phyloP scores from a whole-genome alignment of 2,888 invertebrate genomes.

The Metalampra italica region DNA sequence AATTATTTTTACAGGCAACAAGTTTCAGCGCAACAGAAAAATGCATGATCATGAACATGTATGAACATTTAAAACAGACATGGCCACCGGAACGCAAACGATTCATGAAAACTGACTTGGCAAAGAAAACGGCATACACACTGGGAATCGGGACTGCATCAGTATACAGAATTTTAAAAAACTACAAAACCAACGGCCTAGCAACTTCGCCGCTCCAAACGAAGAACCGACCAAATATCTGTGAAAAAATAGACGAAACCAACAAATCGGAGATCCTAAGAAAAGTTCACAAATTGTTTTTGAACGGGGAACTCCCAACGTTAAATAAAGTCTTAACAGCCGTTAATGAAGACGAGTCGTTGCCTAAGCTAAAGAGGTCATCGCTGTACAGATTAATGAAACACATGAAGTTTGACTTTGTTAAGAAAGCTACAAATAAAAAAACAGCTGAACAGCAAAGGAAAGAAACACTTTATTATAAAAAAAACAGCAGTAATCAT shows the following conservation, averaged over 20 bases:
- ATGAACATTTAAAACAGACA: not conserved
- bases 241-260: not conserved
- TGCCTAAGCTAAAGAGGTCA: conserved; percentile 11
- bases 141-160: not conserved
- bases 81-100: not conserved
- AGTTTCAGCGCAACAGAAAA: not conserved
- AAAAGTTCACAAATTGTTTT: conserved; percentile 9
- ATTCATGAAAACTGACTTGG: not conserved
- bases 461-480: not conserved
- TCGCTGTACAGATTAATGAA: conserved; percentile 2
- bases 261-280: conserved; percentile 1
- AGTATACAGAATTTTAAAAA: not conserved
- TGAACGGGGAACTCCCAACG: conserved; percentile 11
- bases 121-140: not conserved
- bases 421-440: conserved; percentile 1
- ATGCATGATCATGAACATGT: not conserved
- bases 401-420: conserved; percentile 8
- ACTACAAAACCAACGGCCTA: not conserved
- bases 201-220: not conserved
- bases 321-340: conserved; percentile 9
- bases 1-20: not conserved
- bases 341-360: conserved; percentile 8
- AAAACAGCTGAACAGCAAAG: not conserved
- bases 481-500: no score
- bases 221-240: not conserved